Percentiles rank a stretch among this genome's conserved stretches.
Conservation (phyloP, 2,888 invertebrate species). For the Epinotia bilunana region DNA sequence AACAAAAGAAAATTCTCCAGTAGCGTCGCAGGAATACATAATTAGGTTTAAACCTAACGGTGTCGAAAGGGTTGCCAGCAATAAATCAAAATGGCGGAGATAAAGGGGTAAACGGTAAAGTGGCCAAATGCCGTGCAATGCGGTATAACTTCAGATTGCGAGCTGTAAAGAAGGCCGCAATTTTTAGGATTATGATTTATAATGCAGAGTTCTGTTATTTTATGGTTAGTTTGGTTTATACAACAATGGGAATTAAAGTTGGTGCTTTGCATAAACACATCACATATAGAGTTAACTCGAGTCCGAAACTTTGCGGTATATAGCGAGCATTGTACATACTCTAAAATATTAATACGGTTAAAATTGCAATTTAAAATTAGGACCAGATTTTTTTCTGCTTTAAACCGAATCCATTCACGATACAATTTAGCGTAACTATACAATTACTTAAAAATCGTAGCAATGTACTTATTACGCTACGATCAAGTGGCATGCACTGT, state of each 20-base stretch:
- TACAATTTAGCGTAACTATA: background rate
- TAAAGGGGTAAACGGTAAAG: constrained; percentile 65
- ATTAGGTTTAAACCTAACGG: constrained; percentile 60
- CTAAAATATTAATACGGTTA: too few species aligned
- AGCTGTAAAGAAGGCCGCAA: constrained; percentile 31
- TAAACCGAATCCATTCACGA: too few species aligned
- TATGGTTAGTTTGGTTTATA: background rate
- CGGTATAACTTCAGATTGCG: constrained; percentile 8
- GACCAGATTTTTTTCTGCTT: too few species aligned
- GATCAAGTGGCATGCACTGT: background rate
- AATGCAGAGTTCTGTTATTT: constrained; percentile 5
- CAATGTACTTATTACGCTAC: constrained; percentile 5
- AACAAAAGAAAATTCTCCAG: constrained; percentile 47
- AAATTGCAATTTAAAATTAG: too few species aligned
- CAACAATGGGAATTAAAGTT: background rate
- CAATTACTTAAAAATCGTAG: constrained; percentile 4
- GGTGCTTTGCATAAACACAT: background rate
- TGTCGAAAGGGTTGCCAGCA: constrained; percentile 50
- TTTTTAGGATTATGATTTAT: constrained; percentile 36
- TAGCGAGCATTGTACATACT: too few species aligned
- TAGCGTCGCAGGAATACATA: constrained; percentile 61
- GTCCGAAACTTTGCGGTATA: too few species aligned
- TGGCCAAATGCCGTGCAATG: constrained; percentile 55
- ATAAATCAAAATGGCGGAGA: constrained; percentile 57
- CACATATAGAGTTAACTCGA: background rate